Conservation (phyloP, 37 sponge, comb jelly and placozoan species). For the Oopsacas minuta region DNA sequence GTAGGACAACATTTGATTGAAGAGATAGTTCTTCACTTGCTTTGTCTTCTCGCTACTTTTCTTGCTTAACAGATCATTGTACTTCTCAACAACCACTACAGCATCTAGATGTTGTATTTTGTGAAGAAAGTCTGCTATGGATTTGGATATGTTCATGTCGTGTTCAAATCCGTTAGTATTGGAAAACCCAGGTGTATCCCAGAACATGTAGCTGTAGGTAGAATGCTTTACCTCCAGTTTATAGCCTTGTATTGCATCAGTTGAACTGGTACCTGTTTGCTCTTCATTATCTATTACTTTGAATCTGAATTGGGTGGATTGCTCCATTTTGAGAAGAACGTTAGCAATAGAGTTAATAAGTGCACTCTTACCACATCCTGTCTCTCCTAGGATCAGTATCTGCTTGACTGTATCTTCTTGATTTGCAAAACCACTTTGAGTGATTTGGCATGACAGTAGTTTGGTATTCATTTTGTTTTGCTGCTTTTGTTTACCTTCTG, state of each 20-base stretch:
- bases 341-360: not conserved
- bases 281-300: not conserved
- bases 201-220: not conserved
- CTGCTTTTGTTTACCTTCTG: not conserved
- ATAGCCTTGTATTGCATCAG: not conserved
- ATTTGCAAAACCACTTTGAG: not conserved
- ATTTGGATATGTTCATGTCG: not conserved
- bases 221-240: not conserved
- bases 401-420: not conserved
- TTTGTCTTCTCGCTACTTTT: not conserved
- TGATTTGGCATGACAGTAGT: not conserved
- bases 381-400: not conserved
- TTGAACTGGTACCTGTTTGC: not conserved
- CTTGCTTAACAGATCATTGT: not conserved
- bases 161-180: not conserved
- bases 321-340: not conserved
- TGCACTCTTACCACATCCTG: not conserved
- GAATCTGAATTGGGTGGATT: not conserved
- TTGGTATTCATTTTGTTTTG: not conserved
- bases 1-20: not conserved
- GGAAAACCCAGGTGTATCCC: conserved; percentile 1
- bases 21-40: not conserved
- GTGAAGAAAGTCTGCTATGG: not conserved
- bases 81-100: not conserved
- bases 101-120: not conserved